Conservation (phyloP, 2,888 invertebrate species). For the Dynastes hyllus region DNA sequence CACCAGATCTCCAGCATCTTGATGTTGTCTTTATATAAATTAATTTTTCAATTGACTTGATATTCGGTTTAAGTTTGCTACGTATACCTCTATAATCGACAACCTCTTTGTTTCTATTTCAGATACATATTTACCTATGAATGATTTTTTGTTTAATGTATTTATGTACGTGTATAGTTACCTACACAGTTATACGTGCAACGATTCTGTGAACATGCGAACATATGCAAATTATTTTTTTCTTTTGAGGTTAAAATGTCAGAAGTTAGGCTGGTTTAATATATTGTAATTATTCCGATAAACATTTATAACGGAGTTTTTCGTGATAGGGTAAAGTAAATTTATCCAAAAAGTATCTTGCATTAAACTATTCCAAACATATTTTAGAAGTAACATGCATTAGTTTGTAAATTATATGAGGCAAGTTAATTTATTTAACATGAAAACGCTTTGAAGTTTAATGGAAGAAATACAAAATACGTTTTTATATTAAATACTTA, state of each 20-base stretch:
- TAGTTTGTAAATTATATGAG: too few species aligned
- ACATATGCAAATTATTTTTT: conserved; percentile 4
- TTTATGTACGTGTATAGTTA: neutral
- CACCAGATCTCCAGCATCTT: neutral
- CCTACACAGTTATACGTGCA: neutral
- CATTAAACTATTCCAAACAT: too few species aligned
- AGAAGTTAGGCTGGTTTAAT: neutral
- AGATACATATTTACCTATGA: neutral
- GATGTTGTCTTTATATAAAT: conserved; percentile 1
- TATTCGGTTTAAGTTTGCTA: neutral
- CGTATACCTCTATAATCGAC: neutral
- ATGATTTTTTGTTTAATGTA: neutral
- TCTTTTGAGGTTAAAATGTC: neutral
- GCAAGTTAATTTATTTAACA: too few species aligned
- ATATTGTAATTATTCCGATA: conserved; percentile 3
- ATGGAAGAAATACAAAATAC: too few species aligned
- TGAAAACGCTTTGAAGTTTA: too few species aligned
- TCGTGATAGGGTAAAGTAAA: too few species aligned
- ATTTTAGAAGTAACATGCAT: too few species aligned
- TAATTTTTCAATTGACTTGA: conserved; percentile 5
- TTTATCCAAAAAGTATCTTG: too few species aligned
- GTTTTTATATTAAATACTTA: too few species aligned
- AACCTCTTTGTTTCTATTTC: neutral
- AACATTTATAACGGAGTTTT: too few species aligned
- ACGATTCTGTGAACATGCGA: neutral